phyloP scores from a whole-genome alignment of 2,888 invertebrate species.

The Andrena bicolor region DNA sequence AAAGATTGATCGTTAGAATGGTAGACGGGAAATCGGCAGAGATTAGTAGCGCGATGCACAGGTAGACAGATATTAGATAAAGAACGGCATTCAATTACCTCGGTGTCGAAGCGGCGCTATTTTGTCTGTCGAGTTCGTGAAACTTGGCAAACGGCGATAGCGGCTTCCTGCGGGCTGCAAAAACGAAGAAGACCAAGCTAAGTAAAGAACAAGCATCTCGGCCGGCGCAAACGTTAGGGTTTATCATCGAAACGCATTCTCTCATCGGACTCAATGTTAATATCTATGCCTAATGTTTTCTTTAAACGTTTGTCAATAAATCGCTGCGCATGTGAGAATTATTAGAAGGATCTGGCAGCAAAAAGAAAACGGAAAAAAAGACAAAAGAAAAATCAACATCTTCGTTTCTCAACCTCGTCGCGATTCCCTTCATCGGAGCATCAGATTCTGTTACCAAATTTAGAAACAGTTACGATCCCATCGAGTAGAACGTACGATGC shows the following conservation, averaged over 20 bases:
- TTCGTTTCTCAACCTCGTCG: conserved; percentile 68
- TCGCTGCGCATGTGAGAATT: conserved; percentile 54
- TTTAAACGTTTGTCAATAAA: conserved; percentile 50
- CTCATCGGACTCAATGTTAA: conserved; percentile 58
- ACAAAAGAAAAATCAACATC: conserved; percentile 20
- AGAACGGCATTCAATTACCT: conserved; percentile 87
- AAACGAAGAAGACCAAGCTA: conserved; percentile 55
- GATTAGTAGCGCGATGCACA: background rate
- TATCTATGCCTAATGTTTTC: conserved; percentile 46
- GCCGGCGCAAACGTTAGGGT: conserved; percentile 51
- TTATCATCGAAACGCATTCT: conserved; percentile 50
- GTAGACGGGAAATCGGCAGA: no score
- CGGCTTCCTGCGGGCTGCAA: conserved; percentile 87
- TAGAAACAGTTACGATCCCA: background rate
- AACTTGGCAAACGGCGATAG: conserved; percentile 96
- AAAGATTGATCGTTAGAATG: no score
- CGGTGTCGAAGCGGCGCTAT: conserved; percentile 90
- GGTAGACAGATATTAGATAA: conserved; percentile 20
- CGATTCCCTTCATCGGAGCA: conserved; percentile 28
- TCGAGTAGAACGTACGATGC: background rate
- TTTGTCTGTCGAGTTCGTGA: conserved; percentile 95
- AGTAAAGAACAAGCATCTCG: background rate
- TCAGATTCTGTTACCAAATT: background rate
- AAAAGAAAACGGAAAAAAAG: background rate
- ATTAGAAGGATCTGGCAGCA: conserved; percentile 62